Base-by-base conservation (phyloP, 2,888 invertebrate species). In the Apodemia duryi region DNA sequence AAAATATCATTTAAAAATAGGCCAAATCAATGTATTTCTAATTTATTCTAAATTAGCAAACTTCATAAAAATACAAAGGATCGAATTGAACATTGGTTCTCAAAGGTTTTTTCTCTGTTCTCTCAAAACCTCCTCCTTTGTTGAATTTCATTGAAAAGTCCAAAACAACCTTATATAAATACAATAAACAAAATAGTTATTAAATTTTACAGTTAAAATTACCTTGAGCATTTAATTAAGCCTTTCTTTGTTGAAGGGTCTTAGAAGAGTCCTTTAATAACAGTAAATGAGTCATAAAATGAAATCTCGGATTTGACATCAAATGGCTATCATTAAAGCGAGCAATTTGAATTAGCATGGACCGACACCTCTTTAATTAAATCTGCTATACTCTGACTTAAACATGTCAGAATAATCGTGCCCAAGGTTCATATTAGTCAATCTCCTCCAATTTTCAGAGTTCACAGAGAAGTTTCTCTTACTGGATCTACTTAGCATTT, bases 311-410 rank as follows among this genome's bases (percentile, higher is more conserved):
- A 61, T 29, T 29, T 63, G 51, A 68, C 46, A 54, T 65, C 61
- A 66, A 57, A 57, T 63, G 60, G 52, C 43, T 63, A 60, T 65
- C 60, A 65, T 66, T 66, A 66, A 51, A 35, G 61, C 41, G 32
- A 67, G 62, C 60, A 62, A 61, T 66, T 63, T 32, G 46, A 65
- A 65, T 63, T 64, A 63, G 32, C 49, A 63, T 38, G 46, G 63
- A 63, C 35, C 49, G 63, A 51, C 52, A 63, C 66, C 63, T 57
- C 32, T 57, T 57, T 57, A 57, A 57, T 57, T 57, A 57, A 57
- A 57, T 57, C 13, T 57, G 49, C 49, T 49, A 5, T 13, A 49
- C 49, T n/a, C 49, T 49, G 49, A 49, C 5, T 49, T 49, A 49
- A 49, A n/a, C 49, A 49, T n/a, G 49, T 49, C n/a, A n/a, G 49